Percentiles rank a stretch among this genome's conserved stretches.
These are phyloP conservation scores for Nothoprocta perdicaria DNA, from an alignment of 2,113 vertebrate species.

Conservation along the genomic window DNA sequence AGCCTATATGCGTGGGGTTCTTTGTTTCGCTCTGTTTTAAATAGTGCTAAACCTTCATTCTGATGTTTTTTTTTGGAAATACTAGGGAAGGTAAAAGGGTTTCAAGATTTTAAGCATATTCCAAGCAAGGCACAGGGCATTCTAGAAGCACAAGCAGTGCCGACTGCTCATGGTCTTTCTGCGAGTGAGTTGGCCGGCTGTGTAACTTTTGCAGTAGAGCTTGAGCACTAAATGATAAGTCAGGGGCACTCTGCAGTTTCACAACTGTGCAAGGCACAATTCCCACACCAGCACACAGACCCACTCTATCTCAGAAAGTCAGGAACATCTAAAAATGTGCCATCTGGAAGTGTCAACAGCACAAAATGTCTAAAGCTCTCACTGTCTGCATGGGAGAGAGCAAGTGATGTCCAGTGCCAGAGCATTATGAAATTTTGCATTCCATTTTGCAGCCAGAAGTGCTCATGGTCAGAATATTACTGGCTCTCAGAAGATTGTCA, in stretches of 20 bases:
- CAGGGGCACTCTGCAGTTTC: not conserved
- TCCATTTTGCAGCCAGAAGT: conserved; percentile 11
- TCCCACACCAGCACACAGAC: not conserved
- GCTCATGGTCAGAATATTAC: not conserved
- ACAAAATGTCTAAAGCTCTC: not conserved
- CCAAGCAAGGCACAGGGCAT: not conserved
- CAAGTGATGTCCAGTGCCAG: not conserved
- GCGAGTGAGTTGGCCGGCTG: not conserved
- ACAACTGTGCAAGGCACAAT: not conserved
- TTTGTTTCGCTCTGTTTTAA: not conserved
- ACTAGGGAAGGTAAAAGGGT: not conserved
- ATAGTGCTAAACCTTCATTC: fast-evolving
- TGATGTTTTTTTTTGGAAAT: not conserved
- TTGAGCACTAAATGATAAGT: not conserved
- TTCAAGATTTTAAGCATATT: not conserved
- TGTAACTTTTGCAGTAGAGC: not conserved
- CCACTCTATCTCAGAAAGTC: not conserved
- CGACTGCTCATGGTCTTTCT: not conserved
- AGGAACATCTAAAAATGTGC: conserved; percentile 2
- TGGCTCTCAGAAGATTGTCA: not conserved
- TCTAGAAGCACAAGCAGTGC: not conserved
- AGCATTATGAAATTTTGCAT: not conserved
- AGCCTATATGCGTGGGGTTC: not conserved
- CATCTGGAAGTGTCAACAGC: conserved; percentile 2
- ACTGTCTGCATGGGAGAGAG: not conserved